Percentiles rank a stretch among this genome's conserved stretches.
Conservation (phyloP, 2,797 vertebrate genomes). For the Eulemur rubriventer region DNA sequence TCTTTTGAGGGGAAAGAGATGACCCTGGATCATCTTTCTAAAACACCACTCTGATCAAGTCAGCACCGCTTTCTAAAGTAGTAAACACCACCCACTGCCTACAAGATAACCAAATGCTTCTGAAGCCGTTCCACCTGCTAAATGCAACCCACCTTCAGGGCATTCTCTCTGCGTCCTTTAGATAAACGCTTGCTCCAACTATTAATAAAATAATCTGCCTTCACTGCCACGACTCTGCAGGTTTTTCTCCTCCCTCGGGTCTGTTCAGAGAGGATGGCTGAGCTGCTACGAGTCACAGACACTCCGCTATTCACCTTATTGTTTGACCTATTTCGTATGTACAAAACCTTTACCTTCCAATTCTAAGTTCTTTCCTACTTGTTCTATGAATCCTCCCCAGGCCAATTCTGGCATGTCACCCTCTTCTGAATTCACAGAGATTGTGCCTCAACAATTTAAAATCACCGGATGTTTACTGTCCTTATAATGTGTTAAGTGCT, state of each 20-base stretch:
- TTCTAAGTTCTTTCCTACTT: background rate
- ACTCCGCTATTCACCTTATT: background rate
- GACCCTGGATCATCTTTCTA: background rate
- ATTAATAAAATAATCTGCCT: background rate
- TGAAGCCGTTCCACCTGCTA: background rate
- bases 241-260: background rate
- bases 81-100: background rate
- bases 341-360: background rate
- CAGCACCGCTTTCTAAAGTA: background rate
- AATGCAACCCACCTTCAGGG: too few relatives aligned
- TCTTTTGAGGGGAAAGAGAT: background rate
- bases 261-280: background rate
- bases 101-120: fast-evolving
- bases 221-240: fast-evolving
- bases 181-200: background rate
- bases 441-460: background rate
- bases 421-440: background rate
- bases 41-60: background rate
- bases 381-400: background rate
- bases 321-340: background rate
- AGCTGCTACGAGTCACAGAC: background rate
- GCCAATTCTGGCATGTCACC: background rate
- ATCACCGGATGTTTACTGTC: fast-evolving
- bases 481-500: fast-evolving
- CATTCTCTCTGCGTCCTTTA: background rate